Percentiles rank a stretch among this genome's conserved stretches.
These are phyloP conservation scores for Ruditapes philippinarum DNA, from an alignment of 1,140 invertebrate species.

Conservation along the genomic window DNA sequence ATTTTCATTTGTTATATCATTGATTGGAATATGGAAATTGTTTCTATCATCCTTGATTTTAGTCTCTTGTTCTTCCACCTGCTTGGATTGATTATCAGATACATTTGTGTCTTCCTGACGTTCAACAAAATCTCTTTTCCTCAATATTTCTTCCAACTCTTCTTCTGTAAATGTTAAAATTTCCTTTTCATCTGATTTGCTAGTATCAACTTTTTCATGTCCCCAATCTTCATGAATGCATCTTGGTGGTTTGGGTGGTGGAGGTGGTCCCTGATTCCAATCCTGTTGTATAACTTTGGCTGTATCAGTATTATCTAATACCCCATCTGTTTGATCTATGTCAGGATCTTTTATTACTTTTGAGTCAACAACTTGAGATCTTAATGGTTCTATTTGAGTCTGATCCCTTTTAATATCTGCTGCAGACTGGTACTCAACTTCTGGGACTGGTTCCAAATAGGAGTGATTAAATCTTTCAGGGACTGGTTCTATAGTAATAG, in stretches of 20 bases:
- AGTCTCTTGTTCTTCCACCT: not conserved
- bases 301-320: not conserved
- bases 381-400: not conserved
- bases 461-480: not conserved
- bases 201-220: not conserved
- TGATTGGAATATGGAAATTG: not conserved
- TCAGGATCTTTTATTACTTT: not conserved
- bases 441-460: conserved; percentile 16
- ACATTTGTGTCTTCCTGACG: not conserved
- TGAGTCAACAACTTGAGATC: too few species aligned
- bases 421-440: conserved; percentile 33
- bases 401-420: not conserved
- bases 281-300: not conserved
- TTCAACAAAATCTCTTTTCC: conserved; percentile 1
- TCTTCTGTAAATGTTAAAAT: conserved; percentile 14
- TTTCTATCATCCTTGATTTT: not conserved
- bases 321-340: not conserved
- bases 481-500: conserved; percentile 31
- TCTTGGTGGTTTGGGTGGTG: conserved; percentile 21
- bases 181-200: conserved; percentile 3
- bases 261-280: conserved; percentile 7
- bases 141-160: conserved; percentile 1
- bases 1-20: conserved; percentile 23
- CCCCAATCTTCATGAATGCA: conserved; percentile 31
- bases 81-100: not conserved